Base-by-base conservation (phyloP, 2,113 vertebrate genomes). In the Alethe castanea region DNA sequence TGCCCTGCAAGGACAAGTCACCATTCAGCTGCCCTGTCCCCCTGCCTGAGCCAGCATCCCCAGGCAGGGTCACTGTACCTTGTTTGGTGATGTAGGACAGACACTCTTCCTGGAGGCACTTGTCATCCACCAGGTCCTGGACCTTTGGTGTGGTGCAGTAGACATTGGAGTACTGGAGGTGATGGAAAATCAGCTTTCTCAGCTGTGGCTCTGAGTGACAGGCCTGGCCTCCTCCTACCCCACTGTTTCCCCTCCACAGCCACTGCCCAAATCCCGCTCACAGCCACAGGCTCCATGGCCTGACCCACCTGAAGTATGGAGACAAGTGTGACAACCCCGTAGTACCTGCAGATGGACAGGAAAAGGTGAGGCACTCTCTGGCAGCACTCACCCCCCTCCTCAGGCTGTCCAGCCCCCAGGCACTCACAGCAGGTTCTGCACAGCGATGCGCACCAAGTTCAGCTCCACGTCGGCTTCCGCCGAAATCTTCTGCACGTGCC, bases 141-240 rank as follows among this genome's bases (percentile, higher is more conserved):
- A 99, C 99, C 96, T 98, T 99, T 0, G 99, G 99, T 0, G 99
- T 99, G 16, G 99, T 99, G 96, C 99, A 99, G 96, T 99, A 99
- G 57, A 99, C 99, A 7, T 99, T 99, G 77, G 99, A 99, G 85
- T 99, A 99, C 99, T 99, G 91, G 31, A 82, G 19, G 57, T 20
- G 53, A 18, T 82, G 62, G 19, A 94, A 83, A 78, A 80, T 1
- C 35, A 70, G 42, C 47, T 56, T 64, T 66, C 52, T 93, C 36
- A 65, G 88, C 42, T 24, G 9, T 0, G 0, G 38, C 44, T 81
- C 29, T 0, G 2, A 64, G 23, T 57, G n/a, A 36, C 25, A 36
- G 26, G 53, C 36, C 31, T 0, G 0, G 28, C 33, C 64, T 0
- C 0, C n/a, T 31, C 54, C 2, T 47, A 33, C 4, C 26, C 45